Conservation (phyloP, 2,113 vertebrate genomes). For the cattle (Bos taurus) region DNA sequence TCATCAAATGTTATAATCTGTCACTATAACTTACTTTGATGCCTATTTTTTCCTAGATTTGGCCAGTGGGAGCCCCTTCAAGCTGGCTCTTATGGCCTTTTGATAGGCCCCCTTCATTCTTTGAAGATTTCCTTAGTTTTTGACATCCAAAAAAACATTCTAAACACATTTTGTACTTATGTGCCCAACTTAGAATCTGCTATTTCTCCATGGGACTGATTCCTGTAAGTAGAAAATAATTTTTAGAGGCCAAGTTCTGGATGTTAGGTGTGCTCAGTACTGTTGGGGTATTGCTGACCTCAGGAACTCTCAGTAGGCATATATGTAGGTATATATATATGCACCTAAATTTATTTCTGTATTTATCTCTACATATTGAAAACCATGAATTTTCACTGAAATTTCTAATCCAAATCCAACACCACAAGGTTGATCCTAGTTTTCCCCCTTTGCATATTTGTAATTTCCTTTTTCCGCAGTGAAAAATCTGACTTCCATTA, state of each 20-base stretch:
- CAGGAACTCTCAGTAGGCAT: background rate
- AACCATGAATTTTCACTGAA: background rate
- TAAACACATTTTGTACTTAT: background rate
- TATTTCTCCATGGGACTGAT: background rate
- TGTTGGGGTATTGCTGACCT: background rate
- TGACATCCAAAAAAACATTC: background rate
- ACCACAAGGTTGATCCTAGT: background rate
- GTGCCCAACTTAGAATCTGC: background rate
- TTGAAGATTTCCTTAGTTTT: background rate
- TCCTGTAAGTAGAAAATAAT: background rate
- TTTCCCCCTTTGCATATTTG: background rate
- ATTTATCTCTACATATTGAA: background rate
- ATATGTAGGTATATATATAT: background rate
- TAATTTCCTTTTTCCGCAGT: background rate
- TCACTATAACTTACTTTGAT: background rate
- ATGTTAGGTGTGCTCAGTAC: background rate
- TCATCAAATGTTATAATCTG: background rate
- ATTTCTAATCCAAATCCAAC: background rate
- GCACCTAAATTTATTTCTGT: background rate
- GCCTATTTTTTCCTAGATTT: background rate
- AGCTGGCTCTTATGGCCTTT: background rate
- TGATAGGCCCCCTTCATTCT: background rate
- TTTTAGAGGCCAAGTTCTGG: background rate
- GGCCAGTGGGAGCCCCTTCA: background rate
- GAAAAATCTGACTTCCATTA: background rate